Conservation (phyloP, 2,888 invertebrate species). For the Julus scanicus region DNA sequence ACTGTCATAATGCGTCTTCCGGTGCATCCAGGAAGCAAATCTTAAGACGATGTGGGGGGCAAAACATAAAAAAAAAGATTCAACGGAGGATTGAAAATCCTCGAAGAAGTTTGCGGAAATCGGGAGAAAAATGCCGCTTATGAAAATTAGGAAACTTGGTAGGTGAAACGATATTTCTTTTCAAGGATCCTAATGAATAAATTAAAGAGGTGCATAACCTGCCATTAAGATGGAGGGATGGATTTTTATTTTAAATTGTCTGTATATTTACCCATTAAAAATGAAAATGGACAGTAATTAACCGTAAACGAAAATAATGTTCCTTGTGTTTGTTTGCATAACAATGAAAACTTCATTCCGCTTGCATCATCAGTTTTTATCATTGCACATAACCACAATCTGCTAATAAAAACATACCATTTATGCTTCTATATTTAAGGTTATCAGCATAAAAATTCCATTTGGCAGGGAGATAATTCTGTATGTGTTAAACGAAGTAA, state of each 20-base stretch:
- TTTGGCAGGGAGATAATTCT: too few relatives aligned
- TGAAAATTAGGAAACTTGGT: background rate
- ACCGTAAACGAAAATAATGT: too few relatives aligned
- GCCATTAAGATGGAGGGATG: background rate
- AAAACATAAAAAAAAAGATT: background rate
- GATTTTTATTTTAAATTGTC: too few relatives aligned
- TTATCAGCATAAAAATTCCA: too few relatives aligned
- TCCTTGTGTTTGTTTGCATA: too few relatives aligned
- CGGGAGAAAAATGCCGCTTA: background rate
- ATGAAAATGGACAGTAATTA: background rate
- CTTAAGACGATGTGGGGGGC: background rate
- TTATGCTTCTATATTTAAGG: too few relatives aligned
- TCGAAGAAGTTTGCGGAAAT: background rate
- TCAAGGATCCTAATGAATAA: background rate
- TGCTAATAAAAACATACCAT: too few relatives aligned
- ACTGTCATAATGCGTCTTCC: background rate
- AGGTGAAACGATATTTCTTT: background rate
- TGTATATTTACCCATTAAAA: background rate
- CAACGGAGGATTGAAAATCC: background rate
- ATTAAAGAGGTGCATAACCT: background rate
- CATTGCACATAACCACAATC: too few relatives aligned
- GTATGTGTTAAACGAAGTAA: too few relatives aligned
- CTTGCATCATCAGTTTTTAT: too few relatives aligned
- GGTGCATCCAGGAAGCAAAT: background rate
- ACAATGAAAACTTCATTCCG: too few relatives aligned